A percentile compares a stretch with the other conserved stretches of the same genome.
These are phyloP conservation scores for Opisthograptis luteolata DNA, from an alignment of 2,888 invertebrate genomes.

Conservation along the genomic window DNA sequence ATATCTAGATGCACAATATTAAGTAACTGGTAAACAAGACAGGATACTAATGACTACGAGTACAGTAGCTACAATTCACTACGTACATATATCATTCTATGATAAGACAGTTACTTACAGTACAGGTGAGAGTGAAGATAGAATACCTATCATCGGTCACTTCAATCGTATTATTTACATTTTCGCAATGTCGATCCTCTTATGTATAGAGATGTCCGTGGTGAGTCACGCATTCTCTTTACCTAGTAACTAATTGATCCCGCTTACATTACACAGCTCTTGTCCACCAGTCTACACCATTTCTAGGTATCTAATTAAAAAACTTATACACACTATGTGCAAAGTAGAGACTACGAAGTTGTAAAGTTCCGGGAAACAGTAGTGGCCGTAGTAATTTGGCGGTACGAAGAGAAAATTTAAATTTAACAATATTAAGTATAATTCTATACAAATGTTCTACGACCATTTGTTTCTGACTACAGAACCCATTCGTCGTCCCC, in stretches of 20 bases:
- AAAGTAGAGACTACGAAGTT: slow-evolving; percentile 64
- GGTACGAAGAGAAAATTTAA: not conserved
- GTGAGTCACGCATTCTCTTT: slow-evolving; percentile 60
- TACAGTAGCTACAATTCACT: slow-evolving; percentile 35
- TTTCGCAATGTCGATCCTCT: slow-evolving; percentile 13
- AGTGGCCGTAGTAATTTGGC: slow-evolving; percentile 8
- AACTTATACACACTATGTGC: slow-evolving; percentile 46
- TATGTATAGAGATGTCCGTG: slow-evolving; percentile 43
- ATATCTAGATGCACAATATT: slow-evolving; percentile 2
- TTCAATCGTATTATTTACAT: slow-evolving; percentile 42
- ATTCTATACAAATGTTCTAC: slow-evolving; percentile 54
- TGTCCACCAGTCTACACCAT: slow-evolving; percentile 58
- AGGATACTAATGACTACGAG: slow-evolving; percentile 31
- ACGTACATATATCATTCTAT: slow-evolving; percentile 22
- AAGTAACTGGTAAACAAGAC: slow-evolving; percentile 13
- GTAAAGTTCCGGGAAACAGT: slow-evolving; percentile 50
- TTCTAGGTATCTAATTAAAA: slow-evolving; percentile 31
- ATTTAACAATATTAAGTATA: slow-evolving; percentile 16
- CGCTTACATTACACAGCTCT: slow-evolving; percentile 76
- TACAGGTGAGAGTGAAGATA: not conserved
- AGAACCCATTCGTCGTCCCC: slow-evolving; percentile 94
- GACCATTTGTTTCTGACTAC: slow-evolving; percentile 89
- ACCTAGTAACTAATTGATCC: slow-evolving; percentile 81
- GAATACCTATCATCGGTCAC: slow-evolving; percentile 5
- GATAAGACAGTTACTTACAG: slow-evolving; percentile 21